Conservation (phyloP, 2,888 invertebrate species). For the Polymixis flavicincta region DNA sequence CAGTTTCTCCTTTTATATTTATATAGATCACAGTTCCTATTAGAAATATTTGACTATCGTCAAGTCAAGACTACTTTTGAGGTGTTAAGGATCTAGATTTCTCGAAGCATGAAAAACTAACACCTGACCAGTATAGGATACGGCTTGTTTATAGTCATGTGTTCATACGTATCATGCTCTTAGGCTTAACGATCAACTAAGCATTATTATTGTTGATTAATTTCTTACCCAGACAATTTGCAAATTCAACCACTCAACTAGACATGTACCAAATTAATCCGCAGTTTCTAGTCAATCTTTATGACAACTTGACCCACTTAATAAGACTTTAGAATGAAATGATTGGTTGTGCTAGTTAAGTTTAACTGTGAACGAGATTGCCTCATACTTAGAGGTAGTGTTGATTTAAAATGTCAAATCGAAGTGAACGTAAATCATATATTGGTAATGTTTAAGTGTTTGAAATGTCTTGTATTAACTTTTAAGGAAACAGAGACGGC, state of each 20-base stretch:
- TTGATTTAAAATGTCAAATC: conserved; percentile 64
- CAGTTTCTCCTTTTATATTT: too few species aligned
- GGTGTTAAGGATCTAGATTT: background rate
- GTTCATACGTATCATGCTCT: background rate
- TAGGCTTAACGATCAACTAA: background rate
- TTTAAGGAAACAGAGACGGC: conserved; percentile 34
- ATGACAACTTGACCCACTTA: conserved; percentile 57
- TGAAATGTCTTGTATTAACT: conserved; percentile 40
- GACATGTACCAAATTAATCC: conserved; percentile 48
- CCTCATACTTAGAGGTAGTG: conserved; percentile 51
- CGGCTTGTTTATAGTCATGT: background rate
- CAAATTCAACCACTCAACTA: conserved; percentile 38
- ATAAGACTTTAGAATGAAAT: conserved; percentile 34
- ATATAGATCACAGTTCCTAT: too few species aligned
- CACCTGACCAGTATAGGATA: background rate
- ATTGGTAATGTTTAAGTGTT: conserved; percentile 33
- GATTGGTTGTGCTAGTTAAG: conserved; percentile 38
- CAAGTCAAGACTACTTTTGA: background rate
- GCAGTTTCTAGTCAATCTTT: conserved; percentile 48
- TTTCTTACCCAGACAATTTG: conserved; percentile 43
- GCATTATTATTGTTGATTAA: conserved; percentile 34
- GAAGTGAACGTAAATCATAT: conserved; percentile 57
- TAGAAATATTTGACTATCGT: too few species aligned
- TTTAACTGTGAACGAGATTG: conserved; percentile 40
- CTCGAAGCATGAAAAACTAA: background rate